Evolutionary conservation across 2,888 invertebrate genomes (phyloP).

Genomic region (Heliconius ethilla): DNA sequence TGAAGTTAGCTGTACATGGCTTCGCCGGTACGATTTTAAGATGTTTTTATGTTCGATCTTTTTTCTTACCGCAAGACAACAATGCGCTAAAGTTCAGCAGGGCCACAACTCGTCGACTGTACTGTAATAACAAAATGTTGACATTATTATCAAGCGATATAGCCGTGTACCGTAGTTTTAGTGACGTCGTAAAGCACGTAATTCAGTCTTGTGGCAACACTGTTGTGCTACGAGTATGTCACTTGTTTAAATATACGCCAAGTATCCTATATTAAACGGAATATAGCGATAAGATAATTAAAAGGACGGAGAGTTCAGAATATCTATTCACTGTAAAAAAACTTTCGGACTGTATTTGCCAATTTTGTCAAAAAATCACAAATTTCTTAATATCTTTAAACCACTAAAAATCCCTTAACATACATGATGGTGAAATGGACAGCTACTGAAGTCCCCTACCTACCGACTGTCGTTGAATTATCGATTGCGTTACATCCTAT

Average conservation of each 20-base stretch:
- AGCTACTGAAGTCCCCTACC: no score
- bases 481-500: no score
- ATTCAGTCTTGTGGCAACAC: constrained; percentile 32
- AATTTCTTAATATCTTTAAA: no score
- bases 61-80: no score
- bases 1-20: not conserved
- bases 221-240: constrained; percentile 17
- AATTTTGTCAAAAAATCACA: no score
- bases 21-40: not conserved
- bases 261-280: not conserved
- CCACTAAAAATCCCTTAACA: no score
- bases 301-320: not conserved
- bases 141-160: constrained; percentile 14
- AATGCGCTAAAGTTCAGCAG: not conserved
- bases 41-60: no score
- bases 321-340: no score
- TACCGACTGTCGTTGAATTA: no score
- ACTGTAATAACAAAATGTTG: not conserved
- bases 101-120: not conserved
- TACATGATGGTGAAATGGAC: no score
- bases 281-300: not conserved
- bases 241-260: constrained; percentile 8
- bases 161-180: not conserved
- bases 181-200: constrained; percentile 31
- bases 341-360: no score